Evolutionary conservation across 2,113 vertebrate genomes (phyloP).

Genomic region (Telmatochromis sp.): DNA sequence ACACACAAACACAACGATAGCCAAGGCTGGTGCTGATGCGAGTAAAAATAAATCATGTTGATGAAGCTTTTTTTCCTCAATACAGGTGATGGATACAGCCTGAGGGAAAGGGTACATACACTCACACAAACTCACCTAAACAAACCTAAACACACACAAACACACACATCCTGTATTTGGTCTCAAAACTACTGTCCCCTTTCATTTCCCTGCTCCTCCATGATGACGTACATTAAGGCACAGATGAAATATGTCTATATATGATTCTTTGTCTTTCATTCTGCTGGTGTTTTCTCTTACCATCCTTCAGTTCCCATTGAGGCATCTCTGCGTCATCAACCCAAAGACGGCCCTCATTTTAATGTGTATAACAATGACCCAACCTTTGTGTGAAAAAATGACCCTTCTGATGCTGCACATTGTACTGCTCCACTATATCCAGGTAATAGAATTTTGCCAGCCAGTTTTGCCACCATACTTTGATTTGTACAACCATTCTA

Average conservation of each 20-base stretch:
- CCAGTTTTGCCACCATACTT: not conserved
- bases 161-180: not conserved
- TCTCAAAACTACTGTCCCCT: not conserved
- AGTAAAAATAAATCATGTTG: constrained; percentile 49
- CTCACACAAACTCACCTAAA: not conserved
- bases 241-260: not conserved
- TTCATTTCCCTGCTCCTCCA: not conserved
- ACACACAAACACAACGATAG: not conserved
- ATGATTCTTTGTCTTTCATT: not conserved
- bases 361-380: not conserved
- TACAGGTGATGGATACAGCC: constrained; percentile 42
- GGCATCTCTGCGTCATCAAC: no score
- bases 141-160: not conserved
- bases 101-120: not conserved
- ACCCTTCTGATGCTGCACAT: not conserved
- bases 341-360: not conserved
- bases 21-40: constrained; percentile 19
- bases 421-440: fast-evolving
- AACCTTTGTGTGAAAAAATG: not conserved
- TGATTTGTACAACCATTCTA: not conserved
- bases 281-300: not conserved
- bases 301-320: not conserved
- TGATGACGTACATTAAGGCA: not conserved
- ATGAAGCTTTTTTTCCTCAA: constrained; percentile 8
- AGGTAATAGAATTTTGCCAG: not conserved